These are phyloP conservation scores for Oxytorus armatus DNA, from an alignment of 2,888 invertebrate genomes.

Conservation along the genomic window DNA sequence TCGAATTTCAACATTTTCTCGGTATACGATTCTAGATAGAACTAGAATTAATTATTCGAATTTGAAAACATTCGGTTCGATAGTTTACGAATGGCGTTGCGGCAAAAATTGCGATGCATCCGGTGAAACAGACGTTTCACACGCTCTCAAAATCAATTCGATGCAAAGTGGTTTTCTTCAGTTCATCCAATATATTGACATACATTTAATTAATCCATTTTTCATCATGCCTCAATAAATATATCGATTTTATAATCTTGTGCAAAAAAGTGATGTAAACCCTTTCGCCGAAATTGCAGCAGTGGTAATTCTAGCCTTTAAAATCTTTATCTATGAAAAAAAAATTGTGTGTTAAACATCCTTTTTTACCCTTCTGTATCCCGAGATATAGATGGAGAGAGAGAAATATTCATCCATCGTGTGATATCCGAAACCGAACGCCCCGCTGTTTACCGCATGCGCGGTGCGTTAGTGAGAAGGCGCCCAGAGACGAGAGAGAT, in stretches of 20 bases:
- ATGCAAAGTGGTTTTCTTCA: not conserved
- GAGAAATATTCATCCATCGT: conserved; percentile 49
- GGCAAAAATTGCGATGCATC: too few species aligned
- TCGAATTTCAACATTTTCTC: too few species aligned
- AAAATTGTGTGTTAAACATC: not conserved
- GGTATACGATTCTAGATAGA: too few species aligned
- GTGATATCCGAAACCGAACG: conserved; percentile 59
- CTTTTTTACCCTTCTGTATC: not conserved
- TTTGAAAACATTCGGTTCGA: too few species aligned
- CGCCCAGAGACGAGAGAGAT: conserved; percentile 41
- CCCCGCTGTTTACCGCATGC: conserved; percentile 47
- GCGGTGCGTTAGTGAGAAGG: conserved; percentile 1
- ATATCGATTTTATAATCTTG: not conserved
- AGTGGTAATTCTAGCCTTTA: not conserved
- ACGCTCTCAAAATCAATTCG: not conserved
- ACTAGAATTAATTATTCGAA: too few species aligned
- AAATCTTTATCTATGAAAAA: not conserved
- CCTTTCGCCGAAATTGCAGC: not conserved
- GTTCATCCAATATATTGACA: not conserved
- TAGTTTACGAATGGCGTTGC: too few species aligned
- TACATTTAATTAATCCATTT: not conserved
- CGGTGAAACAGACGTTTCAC: too few species aligned
- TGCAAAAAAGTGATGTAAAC: not conserved
- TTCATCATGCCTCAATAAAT: not conserved
- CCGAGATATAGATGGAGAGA: conserved; percentile 2